Evolutionary conservation across 1,140 invertebrate species (phyloP).

Genomic region (Drosophila grimshawi): DNA sequence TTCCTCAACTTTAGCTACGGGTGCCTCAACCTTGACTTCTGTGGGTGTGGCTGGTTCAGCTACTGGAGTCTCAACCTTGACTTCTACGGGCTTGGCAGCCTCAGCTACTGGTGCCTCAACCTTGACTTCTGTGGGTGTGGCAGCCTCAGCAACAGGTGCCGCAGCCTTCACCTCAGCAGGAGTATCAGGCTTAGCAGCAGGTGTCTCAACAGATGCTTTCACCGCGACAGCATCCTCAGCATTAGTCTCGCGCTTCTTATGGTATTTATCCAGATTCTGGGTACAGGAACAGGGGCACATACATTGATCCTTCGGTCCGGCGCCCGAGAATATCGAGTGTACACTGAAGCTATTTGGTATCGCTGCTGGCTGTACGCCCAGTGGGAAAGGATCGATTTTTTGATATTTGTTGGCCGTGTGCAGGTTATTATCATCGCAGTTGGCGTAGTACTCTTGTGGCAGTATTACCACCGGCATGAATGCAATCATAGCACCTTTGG

Average conservation of each 20-base stretch:
- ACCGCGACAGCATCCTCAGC: slow-evolving; percentile 37
- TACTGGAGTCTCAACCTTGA: slow-evolving; percentile 19
- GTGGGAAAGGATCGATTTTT: slow-evolving; percentile 70
- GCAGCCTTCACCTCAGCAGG: slow-evolving; percentile 4
- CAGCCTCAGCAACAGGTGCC: slow-evolving; percentile 13
- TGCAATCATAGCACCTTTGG: slow-evolving; percentile 85
- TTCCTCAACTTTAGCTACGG: slow-evolving; percentile 14
- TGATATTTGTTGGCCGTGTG: slow-evolving; percentile 58
- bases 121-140: slow-evolving; percentile 23
- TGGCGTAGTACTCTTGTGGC: slow-evolving; percentile 84
- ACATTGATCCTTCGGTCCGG: slow-evolving; percentile 76
- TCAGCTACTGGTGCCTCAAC: slow-evolving; percentile 23
- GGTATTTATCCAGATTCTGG: slow-evolving; percentile 70
- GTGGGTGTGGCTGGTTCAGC: slow-evolving; percentile 7
- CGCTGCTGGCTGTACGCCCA: slow-evolving; percentile 73
- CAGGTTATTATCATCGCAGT: slow-evolving; percentile 67
- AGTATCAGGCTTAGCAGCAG: neutral
- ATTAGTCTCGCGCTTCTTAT: slow-evolving; percentile 77
- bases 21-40: slow-evolving; percentile 27
- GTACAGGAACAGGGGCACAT: slow-evolving; percentile 83
- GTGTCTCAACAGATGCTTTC: slow-evolving; percentile 13
- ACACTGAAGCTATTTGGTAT: slow-evolving; percentile 69
- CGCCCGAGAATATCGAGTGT: slow-evolving; percentile 72
- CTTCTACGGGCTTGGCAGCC: slow-evolving; percentile 6
- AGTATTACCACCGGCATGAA: slow-evolving; percentile 87